These are phyloP conservation scores for Martes martes DNA, from an alignment of 2,113 vertebrate species.

Conservation along the genomic window DNA sequence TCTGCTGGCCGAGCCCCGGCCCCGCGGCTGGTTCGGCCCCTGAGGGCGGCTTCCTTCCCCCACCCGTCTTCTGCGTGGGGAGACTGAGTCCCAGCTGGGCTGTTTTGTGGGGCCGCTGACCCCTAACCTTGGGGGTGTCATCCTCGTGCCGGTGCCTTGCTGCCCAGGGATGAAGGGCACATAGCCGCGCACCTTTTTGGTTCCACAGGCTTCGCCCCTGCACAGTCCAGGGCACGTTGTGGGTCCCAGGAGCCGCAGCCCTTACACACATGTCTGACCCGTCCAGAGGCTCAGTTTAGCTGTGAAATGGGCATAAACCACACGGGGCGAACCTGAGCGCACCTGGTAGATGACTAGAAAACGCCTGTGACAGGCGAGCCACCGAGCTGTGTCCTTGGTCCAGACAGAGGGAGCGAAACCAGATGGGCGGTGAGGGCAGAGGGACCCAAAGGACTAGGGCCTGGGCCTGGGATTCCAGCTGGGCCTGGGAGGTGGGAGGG, in stretches of 20 bases:
- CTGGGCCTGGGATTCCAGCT: neutral
- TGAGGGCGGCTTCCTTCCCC: accelerated
- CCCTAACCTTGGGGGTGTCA: neutral
- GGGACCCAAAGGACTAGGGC: neutral
- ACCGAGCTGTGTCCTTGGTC: too few relatives aligned
- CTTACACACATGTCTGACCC: neutral
- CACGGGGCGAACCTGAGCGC: accelerated
- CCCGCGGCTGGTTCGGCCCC: accelerated
- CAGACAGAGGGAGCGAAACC: accelerated
- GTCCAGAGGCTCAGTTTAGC: neutral
- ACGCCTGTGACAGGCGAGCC: neutral
- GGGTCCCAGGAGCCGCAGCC: too few relatives aligned
- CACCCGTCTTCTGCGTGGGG: neutral
- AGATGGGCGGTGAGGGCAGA: neutral
- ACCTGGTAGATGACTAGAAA: too few relatives aligned
- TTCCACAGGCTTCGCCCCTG: neutral
- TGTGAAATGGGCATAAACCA: neutral
- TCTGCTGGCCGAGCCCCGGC: neutral
- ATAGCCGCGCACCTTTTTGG: accelerated
- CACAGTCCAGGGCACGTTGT: neutral
- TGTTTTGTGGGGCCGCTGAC: too few relatives aligned
- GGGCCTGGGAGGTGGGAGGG: neutral
- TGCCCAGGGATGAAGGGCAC: neutral
- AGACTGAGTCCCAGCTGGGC: neutral
- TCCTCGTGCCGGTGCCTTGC: neutral